phyloP scores from a whole-genome alignment of 2,797 vertebrate species.

The Euphonia xanthogaster region DNA sequence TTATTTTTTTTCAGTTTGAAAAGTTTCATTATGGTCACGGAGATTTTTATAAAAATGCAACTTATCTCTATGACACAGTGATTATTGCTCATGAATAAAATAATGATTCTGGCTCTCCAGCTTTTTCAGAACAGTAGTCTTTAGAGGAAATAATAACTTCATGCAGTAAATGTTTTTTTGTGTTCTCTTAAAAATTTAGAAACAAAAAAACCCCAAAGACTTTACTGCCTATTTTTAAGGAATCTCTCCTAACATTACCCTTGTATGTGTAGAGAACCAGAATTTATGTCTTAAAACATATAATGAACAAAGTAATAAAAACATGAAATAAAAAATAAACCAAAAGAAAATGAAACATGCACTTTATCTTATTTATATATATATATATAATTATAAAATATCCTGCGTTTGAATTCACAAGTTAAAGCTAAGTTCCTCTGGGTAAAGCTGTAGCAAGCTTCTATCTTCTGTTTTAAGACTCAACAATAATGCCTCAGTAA shows the following conservation, averaged over 20 bases:
- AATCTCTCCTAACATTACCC: not conserved
- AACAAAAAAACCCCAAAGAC: not conserved
- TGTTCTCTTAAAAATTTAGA: not conserved
- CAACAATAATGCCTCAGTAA: not conserved
- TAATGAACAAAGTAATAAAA: not conserved
- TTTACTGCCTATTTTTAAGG: not conserved
- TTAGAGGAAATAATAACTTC: slow-evolving; percentile 1
- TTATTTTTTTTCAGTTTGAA: not conserved
- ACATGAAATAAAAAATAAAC: not conserved
- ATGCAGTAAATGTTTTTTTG: not conserved
- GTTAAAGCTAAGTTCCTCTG: not conserved
- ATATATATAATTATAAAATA: not conserved
- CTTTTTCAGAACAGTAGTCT: slow-evolving; percentile 8
- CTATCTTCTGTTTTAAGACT: not conserved
- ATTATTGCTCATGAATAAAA: slow-evolving; percentile 65
- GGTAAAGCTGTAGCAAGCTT: not conserved
- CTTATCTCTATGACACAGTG: slow-evolving; percentile 33
- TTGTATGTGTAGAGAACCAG: no score
- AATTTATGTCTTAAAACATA: not conserved
- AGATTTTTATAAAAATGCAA: slow-evolving; percentile 41
- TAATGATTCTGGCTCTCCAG: slow-evolving; percentile 13
- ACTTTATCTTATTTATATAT: not conserved
- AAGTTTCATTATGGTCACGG: not conserved
- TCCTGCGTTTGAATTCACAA: not conserved
- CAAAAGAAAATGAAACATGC: not conserved